A percentile compares a stretch with the other conserved stretches of the same genome.
These are phyloP conservation scores for Drosophila neocordata DNA, from an alignment of 1,140 invertebrate genomes.

Conservation along the genomic window DNA sequence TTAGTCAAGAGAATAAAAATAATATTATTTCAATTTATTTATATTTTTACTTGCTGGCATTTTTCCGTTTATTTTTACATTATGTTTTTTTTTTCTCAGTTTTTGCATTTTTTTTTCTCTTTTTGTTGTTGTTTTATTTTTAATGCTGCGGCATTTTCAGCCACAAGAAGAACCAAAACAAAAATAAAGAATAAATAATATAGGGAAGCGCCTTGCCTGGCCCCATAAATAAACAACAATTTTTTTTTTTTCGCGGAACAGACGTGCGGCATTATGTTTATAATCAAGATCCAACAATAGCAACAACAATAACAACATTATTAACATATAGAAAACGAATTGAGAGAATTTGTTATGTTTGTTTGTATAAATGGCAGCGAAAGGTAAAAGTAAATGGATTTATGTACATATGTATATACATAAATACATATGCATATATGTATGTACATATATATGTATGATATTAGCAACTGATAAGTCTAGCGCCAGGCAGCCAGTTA, in stretches of 20 bases:
- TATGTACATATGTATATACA: background rate
- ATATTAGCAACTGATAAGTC: slow-evolving; percentile 9
- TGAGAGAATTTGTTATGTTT: background rate
- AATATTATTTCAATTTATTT: background rate
- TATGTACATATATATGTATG: background rate
- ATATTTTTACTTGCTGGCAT: slow-evolving; percentile 5
- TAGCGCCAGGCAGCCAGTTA: slow-evolving; percentile 5
- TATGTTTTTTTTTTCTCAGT: slow-evolving; percentile 6
- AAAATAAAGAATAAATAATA: slow-evolving; percentile 53
- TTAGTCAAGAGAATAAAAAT: background rate
- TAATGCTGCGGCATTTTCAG: slow-evolving; percentile 60
- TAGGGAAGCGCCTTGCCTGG: slow-evolving; percentile 37
- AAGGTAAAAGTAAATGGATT: background rate
- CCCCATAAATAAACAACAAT: slow-evolving; percentile 67
- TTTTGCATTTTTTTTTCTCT: slow-evolving; percentile 16
- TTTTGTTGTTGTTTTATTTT: slow-evolving; percentile 37
- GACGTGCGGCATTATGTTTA: slow-evolving; percentile 18
- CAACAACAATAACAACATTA: background rate
- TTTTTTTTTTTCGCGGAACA: slow-evolving; percentile 33
- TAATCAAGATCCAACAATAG: background rate
- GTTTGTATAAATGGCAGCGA: background rate
- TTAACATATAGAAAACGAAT: background rate
- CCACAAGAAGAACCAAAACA: slow-evolving; percentile 27
- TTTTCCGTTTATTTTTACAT: slow-evolving; percentile 41
- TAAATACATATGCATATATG: background rate